phyloP scores from a whole-genome alignment of 1,140 invertebrate genomes.

The Drosophila teissieri region DNA sequence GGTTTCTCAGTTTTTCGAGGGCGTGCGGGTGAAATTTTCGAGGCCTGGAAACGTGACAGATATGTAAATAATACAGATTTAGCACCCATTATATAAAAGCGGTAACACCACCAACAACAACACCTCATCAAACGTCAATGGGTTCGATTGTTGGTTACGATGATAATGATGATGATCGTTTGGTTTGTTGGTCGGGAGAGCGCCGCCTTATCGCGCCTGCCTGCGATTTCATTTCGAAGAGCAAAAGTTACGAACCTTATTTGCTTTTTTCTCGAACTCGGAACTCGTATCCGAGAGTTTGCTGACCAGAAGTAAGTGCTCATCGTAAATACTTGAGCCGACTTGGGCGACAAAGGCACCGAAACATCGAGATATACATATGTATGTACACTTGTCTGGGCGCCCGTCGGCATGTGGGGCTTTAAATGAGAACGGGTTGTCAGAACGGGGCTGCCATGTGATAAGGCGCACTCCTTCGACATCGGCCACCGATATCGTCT shows the following conservation, averaged over 20 bases:
- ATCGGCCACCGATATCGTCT: slow-evolving; percentile 20
- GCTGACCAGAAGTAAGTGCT: slow-evolving; percentile 23
- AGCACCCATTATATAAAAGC: slow-evolving; percentile 71
- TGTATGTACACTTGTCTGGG: neutral
- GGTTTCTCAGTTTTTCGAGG: slow-evolving; percentile 14
- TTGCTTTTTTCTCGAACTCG: slow-evolving; percentile 16
- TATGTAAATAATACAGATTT: slow-evolving; percentile 47
- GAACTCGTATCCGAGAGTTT: slow-evolving; percentile 33
- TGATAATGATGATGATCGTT: neutral
- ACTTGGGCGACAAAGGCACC: slow-evolving; percentile 9
- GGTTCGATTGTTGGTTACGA: slow-evolving; percentile 26
- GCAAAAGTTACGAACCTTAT: slow-evolving; percentile 6
- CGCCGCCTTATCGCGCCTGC: slow-evolving; percentile 6
- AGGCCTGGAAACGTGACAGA: slow-evolving; percentile 55
- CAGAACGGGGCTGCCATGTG: slow-evolving; percentile 5
- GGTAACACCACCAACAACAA: slow-evolving; percentile 7
- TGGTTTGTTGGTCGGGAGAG: slow-evolving; percentile 8
- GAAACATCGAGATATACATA: slow-evolving; percentile 6
- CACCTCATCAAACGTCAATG: slow-evolving; percentile 28
- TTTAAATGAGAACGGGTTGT: slow-evolving; percentile 6
- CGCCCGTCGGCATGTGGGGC: slow-evolving; percentile 1
- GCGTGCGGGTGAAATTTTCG: slow-evolving; percentile 15
- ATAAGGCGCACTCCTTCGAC: slow-evolving; percentile 22
- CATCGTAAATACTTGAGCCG: slow-evolving; percentile 15
- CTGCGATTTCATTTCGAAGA: slow-evolving; percentile 7